These are phyloP conservation scores for Hirtodrosophila alboralis DNA, from an alignment of 2,888 invertebrate species.

Conservation along the genomic window DNA sequence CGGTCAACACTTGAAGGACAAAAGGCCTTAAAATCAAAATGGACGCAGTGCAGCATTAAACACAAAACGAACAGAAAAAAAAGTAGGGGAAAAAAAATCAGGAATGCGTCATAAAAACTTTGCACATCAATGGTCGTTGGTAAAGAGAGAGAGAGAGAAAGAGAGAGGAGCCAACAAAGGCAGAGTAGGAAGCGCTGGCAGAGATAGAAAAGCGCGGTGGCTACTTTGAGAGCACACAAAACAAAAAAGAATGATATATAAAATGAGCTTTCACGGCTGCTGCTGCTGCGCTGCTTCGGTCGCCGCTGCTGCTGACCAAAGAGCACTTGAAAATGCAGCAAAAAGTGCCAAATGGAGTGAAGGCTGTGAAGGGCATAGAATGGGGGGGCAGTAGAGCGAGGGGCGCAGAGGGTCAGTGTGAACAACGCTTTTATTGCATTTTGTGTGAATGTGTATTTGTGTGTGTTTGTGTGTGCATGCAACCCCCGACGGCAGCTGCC, in stretches of 20 bases:
- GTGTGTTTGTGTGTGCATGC: slow-evolving; percentile 34
- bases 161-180: background rate
- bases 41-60: slow-evolving; percentile 71
- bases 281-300: slow-evolving; percentile 6
- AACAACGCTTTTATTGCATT: slow-evolving; percentile 62
- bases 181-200: slow-evolving; percentile 8
- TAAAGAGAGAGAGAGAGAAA: slow-evolving; percentile 7
- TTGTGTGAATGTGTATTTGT: slow-evolving; percentile 15
- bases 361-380: background rate
- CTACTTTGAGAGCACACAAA: slow-evolving; percentile 56
- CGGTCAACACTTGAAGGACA: slow-evolving; percentile 65
- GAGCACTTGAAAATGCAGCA: slow-evolving; percentile 64
- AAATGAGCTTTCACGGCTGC: slow-evolving; percentile 45
- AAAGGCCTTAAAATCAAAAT: slow-evolving; percentile 65
- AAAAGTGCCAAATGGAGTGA: slow-evolving; percentile 51
- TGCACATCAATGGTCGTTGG: slow-evolving; percentile 68
- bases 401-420: slow-evolving; percentile 46
- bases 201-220: slow-evolving; percentile 55
- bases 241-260: slow-evolving; percentile 26
- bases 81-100: slow-evolving; percentile 59
- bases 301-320: slow-evolving; percentile 29
- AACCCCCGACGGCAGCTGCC: slow-evolving; percentile 58
- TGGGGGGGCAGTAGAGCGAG: background rate
- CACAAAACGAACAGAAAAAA: slow-evolving; percentile 28
- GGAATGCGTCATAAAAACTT: slow-evolving; percentile 77